phyloP scores from a whole-genome alignment of 2,113 vertebrate genomes.

The Apteryx mantelli region DNA sequence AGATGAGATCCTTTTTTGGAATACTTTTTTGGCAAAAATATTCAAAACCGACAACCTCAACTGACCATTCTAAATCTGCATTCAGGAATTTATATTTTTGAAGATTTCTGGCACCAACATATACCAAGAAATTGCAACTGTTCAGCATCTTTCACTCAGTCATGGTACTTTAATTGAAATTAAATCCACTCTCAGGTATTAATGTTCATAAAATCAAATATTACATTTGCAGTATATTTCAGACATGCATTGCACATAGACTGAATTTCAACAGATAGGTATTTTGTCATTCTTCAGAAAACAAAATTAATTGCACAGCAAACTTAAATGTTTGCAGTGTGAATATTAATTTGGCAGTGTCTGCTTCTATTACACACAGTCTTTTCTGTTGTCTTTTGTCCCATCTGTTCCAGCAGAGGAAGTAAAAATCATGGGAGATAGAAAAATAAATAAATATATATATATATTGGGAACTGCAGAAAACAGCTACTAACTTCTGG shows the following conservation, averaged over 20 bases:
- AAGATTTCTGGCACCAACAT: not conserved
- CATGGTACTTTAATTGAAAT: not conserved
- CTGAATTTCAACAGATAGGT: not conserved
- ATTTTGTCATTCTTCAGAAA: not conserved
- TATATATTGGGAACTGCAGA: conserved; percentile 1
- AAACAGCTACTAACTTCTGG: not conserved
- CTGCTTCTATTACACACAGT: not conserved
- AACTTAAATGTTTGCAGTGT: not conserved
- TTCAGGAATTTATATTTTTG: not conserved
- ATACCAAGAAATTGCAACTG: not conserved
- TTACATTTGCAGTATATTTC: not conserved
- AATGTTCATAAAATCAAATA: not conserved
- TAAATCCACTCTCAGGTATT: not conserved
- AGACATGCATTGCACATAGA: not conserved
- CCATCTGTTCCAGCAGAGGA: conserved; percentile 47
- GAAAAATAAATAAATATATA: not conserved
- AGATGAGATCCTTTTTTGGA: not conserved
- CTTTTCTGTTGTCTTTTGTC: conserved; percentile 6
- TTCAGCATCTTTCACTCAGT: not conserved
- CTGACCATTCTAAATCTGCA: not conserved
- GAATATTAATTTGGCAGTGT: conserved; percentile 18
- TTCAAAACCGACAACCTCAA: not conserved
- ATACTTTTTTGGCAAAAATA: not conserved
- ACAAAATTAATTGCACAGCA: conserved; percentile 3
- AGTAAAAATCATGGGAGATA: conserved; percentile 21